phyloP scores from a whole-genome alignment of 2,888 invertebrate species.

The Malachius bipustulatus region DNA sequence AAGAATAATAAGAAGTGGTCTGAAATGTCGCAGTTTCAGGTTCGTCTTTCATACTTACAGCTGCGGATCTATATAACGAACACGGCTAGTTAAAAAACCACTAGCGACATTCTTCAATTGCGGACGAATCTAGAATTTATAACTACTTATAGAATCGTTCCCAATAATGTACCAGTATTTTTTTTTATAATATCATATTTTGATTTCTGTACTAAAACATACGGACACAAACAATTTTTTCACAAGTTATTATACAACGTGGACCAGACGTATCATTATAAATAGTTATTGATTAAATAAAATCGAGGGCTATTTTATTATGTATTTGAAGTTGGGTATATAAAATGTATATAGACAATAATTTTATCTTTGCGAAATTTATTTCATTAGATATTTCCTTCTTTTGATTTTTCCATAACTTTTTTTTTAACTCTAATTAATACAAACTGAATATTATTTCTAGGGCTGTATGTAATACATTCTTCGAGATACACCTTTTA shows the following conservation, averaged over 20 bases:
- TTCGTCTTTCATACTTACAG: constrained; percentile 23
- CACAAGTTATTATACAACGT: constrained; percentile 31
- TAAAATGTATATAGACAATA: too few relatives aligned
- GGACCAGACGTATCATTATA: constrained; percentile 30
- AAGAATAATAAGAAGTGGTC: neutral
- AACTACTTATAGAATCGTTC: constrained; percentile 33
- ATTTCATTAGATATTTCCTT: too few relatives aligned
- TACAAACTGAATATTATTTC: too few relatives aligned
- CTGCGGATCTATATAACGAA: constrained; percentile 35
- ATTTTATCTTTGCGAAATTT: too few relatives aligned
- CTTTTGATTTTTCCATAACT: too few relatives aligned
- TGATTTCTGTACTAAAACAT: constrained; percentile 39
- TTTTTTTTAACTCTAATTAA: too few relatives aligned
- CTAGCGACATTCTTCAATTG: constrained; percentile 34
- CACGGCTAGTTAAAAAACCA: constrained; percentile 38
- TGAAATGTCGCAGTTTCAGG: constrained; percentile 12
- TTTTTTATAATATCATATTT: constrained; percentile 32
- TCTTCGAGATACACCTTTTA: too few relatives aligned
- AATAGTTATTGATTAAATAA: too few relatives aligned
- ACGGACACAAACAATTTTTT: constrained; percentile 35
- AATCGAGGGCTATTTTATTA: too few relatives aligned
- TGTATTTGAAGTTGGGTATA: too few relatives aligned
- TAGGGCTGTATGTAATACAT: too few relatives aligned
- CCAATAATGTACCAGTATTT: constrained; percentile 32
- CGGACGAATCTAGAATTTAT: constrained; percentile 34